A percentile compares a stretch with the other conserved stretches of the same genome.
Evolutionary conservation across 2,113 vertebrate genomes (phyloP).

Genomic region (Catagonus wagneri): DNA sequence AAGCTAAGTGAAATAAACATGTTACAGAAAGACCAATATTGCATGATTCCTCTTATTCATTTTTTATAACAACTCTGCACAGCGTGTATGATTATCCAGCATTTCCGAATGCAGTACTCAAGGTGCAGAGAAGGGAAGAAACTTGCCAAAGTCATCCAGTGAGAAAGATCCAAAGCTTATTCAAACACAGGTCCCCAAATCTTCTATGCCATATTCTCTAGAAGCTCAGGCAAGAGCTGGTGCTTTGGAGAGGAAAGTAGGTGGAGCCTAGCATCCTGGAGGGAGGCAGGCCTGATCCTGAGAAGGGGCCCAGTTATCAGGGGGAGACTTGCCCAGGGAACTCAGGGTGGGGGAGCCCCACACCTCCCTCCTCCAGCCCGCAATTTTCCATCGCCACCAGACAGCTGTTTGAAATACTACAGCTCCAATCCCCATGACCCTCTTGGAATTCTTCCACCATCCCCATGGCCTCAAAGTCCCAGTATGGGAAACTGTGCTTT

Average conservation of each 20-base stretch:
- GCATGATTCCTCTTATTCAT: background rate
- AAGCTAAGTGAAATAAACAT: background rate
- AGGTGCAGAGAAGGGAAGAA: background rate
- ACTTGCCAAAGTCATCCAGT: background rate
- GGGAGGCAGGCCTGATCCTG: background rate
- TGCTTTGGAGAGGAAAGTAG: background rate
- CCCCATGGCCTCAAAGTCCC: background rate
- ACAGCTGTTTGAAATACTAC: constrained; percentile 73
- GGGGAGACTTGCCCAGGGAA: background rate
- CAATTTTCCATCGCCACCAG: background rate
- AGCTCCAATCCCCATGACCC: constrained; percentile 59
- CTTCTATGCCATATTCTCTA: background rate
- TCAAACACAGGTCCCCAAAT: background rate
- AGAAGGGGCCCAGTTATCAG: background rate
- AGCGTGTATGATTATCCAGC: background rate
- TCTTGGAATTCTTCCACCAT: constrained; percentile 67
- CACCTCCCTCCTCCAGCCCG: background rate
- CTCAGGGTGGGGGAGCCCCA: background rate
- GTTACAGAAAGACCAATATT: background rate
- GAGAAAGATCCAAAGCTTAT: background rate
- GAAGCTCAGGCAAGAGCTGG: background rate
- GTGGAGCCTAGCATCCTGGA: background rate
- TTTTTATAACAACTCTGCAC: background rate
- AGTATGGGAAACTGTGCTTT: constrained; percentile 67
- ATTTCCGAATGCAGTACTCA: background rate